These are phyloP conservation scores for Ctenoplectra terminalis DNA, from an alignment of 1,140 invertebrate genomes.

Conservation along the genomic window DNA sequence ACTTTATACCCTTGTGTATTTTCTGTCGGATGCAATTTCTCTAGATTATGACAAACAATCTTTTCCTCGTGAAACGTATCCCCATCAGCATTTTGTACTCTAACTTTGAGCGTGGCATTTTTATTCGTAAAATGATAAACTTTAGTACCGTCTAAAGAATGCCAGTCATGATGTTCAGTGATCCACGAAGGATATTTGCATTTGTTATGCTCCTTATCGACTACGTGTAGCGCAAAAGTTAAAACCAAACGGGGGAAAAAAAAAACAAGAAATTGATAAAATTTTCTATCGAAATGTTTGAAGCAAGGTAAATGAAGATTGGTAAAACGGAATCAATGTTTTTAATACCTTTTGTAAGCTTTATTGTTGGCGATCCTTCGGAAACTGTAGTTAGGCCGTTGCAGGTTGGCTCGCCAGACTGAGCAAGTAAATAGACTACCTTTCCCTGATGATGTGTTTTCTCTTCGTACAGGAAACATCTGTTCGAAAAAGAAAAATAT, in stretches of 20 bases:
- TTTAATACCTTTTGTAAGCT: conserved; percentile 83
- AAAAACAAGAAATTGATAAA: too few relatives aligned
- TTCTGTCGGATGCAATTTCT: conserved; percentile 70
- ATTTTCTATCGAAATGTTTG: too few relatives aligned
- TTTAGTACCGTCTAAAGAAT: conserved; percentile 83
- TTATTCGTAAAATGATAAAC: conserved; percentile 84
- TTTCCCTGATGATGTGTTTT: conserved; percentile 73
- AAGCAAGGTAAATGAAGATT: too few relatives aligned
- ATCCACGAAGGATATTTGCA: conserved; percentile 86
- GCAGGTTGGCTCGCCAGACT: conserved; percentile 86
- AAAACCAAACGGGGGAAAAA: too few relatives aligned
- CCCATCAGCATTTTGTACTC: conserved; percentile 62
- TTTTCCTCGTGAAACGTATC: conserved; percentile 77
- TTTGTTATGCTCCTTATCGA: conserved; percentile 79
- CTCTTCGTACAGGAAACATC: conserved; percentile 86
- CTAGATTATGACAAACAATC: conserved; percentile 81
- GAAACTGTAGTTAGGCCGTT: conserved; percentile 84
- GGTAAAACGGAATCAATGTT: not conserved
- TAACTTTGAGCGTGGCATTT: conserved; percentile 83
- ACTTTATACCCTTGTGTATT: conserved; percentile 74
- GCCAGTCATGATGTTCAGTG: conserved; percentile 84
- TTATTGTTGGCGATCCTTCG: conserved; percentile 85
- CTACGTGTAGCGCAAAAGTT: conserved; percentile 54
- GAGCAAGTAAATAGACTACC: conserved; percentile 82
- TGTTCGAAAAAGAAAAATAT: conserved; percentile 45